These are phyloP conservation scores for Eristalinus sepulchralis DNA, from an alignment of 2,888 invertebrate species.

Conservation along the genomic window DNA sequence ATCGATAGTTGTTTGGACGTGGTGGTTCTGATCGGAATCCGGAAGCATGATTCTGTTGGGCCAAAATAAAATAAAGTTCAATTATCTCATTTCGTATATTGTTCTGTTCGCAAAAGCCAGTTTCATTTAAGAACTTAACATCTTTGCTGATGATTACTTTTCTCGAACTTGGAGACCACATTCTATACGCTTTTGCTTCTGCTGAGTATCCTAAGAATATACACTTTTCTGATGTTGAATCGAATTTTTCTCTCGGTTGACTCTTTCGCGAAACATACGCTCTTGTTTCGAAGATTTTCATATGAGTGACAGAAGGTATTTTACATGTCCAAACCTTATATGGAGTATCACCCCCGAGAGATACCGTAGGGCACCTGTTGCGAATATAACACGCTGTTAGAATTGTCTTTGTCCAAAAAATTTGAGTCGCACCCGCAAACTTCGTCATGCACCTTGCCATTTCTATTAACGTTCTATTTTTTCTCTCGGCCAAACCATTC, in stretches of 20 bases:
- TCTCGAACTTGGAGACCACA: slow-evolving; percentile 12
- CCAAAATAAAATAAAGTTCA: no score
- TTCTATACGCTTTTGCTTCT: slow-evolving; percentile 32
- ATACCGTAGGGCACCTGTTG: slow-evolving; percentile 30
- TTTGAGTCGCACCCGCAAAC: slow-evolving; percentile 7
- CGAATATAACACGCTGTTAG: slow-evolving; percentile 48
- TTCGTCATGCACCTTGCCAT: slow-evolving; percentile 5
- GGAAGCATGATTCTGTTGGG: no score
- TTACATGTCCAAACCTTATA: slow-evolving; percentile 38
- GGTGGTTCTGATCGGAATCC: no score
- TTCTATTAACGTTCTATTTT: slow-evolving; percentile 55
- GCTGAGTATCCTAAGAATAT: slow-evolving; percentile 19
- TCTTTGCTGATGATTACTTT: not conserved
- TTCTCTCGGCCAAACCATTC: slow-evolving; percentile 65
- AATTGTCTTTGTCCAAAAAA: slow-evolving; percentile 64
- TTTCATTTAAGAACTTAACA: slow-evolving; percentile 1
- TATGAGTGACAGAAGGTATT: slow-evolving; percentile 33
- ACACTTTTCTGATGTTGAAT: slow-evolving; percentile 22
- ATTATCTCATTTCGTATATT: not conserved
- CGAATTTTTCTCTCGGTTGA: slow-evolving; percentile 14
- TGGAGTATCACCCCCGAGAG: slow-evolving; percentile 38
- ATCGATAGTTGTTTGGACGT: no score
- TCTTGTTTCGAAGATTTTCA: slow-evolving; percentile 16
- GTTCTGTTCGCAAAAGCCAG: not conserved
- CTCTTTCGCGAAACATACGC: not conserved